A percentile compares a stretch with the other conserved stretches of the same genome.
phyloP scores from a whole-genome alignment of 1,140 invertebrate genomes.

The Dendrolimus punctatus region DNA sequence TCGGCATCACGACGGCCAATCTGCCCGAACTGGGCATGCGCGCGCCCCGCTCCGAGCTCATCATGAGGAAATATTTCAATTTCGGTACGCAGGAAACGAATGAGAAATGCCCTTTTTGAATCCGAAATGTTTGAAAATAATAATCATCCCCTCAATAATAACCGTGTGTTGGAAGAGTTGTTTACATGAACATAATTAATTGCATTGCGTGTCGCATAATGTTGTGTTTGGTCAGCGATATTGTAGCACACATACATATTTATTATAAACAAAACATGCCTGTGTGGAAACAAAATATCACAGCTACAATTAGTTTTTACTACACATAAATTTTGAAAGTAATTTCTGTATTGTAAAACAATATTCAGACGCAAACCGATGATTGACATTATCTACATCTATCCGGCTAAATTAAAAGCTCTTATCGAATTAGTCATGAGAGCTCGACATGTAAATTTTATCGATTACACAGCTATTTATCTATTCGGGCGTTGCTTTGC shows the following conservation, averaged over 20 bases:
- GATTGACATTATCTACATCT: too few species aligned
- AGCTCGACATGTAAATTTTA: too few species aligned
- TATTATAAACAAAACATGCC: conserved; percentile 4
- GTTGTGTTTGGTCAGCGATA: conserved; percentile 33
- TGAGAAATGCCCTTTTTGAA: conserved; percentile 20
- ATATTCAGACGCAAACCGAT: too few species aligned
- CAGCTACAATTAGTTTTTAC: too few species aligned
- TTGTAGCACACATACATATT: conserved; percentile 39
- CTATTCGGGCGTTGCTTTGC: too few species aligned
- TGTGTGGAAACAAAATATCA: neutral
- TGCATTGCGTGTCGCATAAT: conserved; percentile 34
- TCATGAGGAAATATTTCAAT: conserved; percentile 73
- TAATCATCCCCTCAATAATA: conserved; percentile 18
- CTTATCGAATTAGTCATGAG: too few species aligned
- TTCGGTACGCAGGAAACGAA: conserved; percentile 56
- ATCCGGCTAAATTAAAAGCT: too few species aligned
- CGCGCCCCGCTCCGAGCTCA: conserved; percentile 63
- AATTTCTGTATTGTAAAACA: too few species aligned
- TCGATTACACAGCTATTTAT: too few species aligned
- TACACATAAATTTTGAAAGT: too few species aligned
- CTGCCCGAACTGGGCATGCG: conserved; percentile 65
- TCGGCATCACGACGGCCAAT: conserved; percentile 80
- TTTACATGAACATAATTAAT: conserved; percentile 15
- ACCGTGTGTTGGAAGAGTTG: conserved; percentile 9
- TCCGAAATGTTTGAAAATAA: conserved; percentile 17